A percentile compares a stretch with the other conserved stretches of the same genome.
These are phyloP conservation scores for Paramormyrops kingsleyae DNA, from an alignment of 2,113 vertebrate species.

Conservation along the genomic window DNA sequence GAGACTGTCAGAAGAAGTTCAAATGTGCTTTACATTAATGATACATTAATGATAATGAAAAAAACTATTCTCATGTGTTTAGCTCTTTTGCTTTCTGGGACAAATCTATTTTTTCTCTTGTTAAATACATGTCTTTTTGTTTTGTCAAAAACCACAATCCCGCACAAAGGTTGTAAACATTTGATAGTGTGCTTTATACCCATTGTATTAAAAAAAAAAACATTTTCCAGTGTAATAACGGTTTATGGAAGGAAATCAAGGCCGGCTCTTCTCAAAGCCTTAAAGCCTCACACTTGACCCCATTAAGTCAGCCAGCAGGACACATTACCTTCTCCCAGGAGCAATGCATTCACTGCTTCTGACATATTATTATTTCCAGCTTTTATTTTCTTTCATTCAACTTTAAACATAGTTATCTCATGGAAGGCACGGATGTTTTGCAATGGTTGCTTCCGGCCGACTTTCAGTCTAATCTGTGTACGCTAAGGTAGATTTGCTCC, in stretches of 20 bases:
- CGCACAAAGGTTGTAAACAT: not conserved
- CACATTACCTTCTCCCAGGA: not conserved
- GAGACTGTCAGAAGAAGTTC: not conserved
- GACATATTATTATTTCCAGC: not conserved
- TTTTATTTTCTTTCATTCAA: slow-evolving; percentile 11
- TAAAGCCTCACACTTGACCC: not conserved
- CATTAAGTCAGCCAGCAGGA: not conserved
- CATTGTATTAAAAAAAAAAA: not conserved
- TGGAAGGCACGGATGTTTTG: not conserved
- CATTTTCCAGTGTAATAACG: not conserved
- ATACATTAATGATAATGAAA: not conserved
- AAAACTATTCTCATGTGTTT: not conserved
- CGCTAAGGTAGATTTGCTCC: not conserved
- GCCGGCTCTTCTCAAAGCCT: not conserved
- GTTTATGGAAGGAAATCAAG: slow-evolving; percentile 7
- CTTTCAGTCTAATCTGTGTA: not conserved
- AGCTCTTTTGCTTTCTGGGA: not conserved
- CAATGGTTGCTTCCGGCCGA: not conserved
- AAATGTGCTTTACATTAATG: not conserved
- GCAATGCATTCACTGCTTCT: not conserved
- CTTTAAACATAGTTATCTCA: not conserved
- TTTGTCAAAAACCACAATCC: not conserved
- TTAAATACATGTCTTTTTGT: not conserved
- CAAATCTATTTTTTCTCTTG: not conserved
- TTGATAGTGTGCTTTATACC: not conserved